phyloP scores from a whole-genome alignment of 2,113 vertebrate genomes.

The Synchiropus splendidus region DNA sequence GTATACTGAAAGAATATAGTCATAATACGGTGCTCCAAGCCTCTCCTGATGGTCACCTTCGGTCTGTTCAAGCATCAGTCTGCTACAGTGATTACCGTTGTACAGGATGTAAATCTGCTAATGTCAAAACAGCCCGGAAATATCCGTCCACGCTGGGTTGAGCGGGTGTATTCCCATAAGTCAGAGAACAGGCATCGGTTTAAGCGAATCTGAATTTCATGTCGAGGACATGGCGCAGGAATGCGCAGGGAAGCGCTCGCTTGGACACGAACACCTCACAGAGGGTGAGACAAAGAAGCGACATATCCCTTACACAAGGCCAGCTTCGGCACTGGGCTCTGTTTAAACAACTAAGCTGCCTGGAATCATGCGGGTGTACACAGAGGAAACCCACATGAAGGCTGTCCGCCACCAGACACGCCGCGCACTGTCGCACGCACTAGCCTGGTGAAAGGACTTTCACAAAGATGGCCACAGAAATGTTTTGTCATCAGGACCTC shows the following conservation, averaged over 20 bases:
- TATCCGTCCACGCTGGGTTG: slow-evolving; percentile 19
- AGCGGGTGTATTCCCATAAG: slow-evolving; percentile 37
- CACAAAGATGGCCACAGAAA: slow-evolving; percentile 18
- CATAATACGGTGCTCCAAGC: too few species aligned
- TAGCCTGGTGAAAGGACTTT: slow-evolving; percentile 9
- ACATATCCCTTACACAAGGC: slow-evolving; percentile 17
- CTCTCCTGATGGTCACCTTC: too few species aligned
- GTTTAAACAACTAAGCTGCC: slow-evolving; percentile 22
- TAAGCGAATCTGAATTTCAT: not conserved
- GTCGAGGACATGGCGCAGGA: not conserved
- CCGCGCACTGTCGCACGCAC: slow-evolving; percentile 1
- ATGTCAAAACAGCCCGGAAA: slow-evolving; percentile 17
- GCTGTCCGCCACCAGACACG: too few species aligned
- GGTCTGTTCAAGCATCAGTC: slow-evolving; percentile 12
- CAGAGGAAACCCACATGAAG: slow-evolving; percentile 12
- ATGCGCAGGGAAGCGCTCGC: too few species aligned
- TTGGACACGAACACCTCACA: not conserved
- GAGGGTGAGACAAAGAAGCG: slow-evolving; percentile 25
- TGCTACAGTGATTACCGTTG: slow-evolving; percentile 29
- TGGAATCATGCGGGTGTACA: slow-evolving; percentile 4
- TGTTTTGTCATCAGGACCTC: slow-evolving; percentile 36
- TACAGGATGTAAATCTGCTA: slow-evolving; percentile 27
- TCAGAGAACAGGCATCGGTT: slow-evolving; percentile 32
- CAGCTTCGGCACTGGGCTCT: slow-evolving; percentile 9
- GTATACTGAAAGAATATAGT: too few species aligned